Evolutionary conservation across 2,888 invertebrate genomes (phyloP), one percentile per base, ranked within the genome.

Genomic region (Odontomyia ornata): DNA sequence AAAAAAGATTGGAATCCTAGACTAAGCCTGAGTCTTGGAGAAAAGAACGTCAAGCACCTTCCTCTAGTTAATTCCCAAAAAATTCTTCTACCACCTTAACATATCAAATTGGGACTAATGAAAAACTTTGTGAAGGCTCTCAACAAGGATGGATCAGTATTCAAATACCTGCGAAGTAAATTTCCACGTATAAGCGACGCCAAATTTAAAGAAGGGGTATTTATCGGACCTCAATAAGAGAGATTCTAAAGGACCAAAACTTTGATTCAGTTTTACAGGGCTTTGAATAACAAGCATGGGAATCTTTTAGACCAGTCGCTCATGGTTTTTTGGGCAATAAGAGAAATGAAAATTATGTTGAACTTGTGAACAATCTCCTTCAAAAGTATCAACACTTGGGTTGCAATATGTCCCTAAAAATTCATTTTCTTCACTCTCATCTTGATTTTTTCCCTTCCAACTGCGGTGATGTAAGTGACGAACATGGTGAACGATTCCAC

Each of bases 91-190:
- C 79, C 79, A 56, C 79, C 78, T 9, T 65, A 80, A 21, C 79
- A 80, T 72, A 80, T 79, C 18, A 79, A 80, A 57, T 69, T 79
- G 23, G 79, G 78, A 18, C 72, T 78, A 57, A 79, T 79, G 62
- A 80, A 78, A 75, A 78, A 78, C 36, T 80, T 78, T 72, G 75
- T 79, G n/a, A 79, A 79, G 62, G 79, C 79, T 47, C 60, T 77
- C 52, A 69, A 79, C 57, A 76, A 73, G 18, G 60, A 79, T 30
- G 69, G 78, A 7, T 23, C 72, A 18, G 76, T 71, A 72, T 79
- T 79, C 62, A 52, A 76, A 60, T 77, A 78, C 64, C 60, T 79
- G 27, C 75, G 57, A 76, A 62, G 30, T 25, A 69, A 65, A 18
- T 77, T 77, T 52, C 75, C 77, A 47, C 71, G 67, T 25, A 25